These are phyloP conservation scores for Psilopogon haemacephalus DNA, from an alignment of 2,113 vertebrate genomes.

Conservation along the genomic window DNA sequence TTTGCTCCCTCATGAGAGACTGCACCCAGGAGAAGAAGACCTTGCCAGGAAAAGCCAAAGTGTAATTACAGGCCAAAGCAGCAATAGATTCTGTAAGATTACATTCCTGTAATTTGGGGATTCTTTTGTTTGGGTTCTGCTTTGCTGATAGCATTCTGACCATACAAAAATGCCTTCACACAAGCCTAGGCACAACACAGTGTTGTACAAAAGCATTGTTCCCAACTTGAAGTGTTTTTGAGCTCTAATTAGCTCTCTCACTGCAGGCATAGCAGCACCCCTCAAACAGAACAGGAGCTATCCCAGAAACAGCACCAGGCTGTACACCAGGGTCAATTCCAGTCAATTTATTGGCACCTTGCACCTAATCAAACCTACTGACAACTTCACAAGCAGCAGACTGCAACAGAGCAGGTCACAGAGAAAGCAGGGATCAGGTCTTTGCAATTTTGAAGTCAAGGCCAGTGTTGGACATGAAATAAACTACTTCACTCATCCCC, in stretches of 20 bases:
- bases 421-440: too few species aligned
- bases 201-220: fast-evolving
- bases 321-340: fast-evolving
- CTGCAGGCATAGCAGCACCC: not conserved
- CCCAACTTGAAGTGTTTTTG: not conserved
- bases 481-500: too few species aligned
- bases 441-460: too few species aligned
- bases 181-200: not conserved
- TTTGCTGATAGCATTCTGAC: not conserved
- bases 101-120: not conserved
- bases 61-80: not conserved
- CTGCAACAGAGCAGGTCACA: too few species aligned
- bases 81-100: not conserved
- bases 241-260: not conserved
- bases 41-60: not conserved
- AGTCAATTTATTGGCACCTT: not conserved
- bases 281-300: not conserved
- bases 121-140: not conserved
- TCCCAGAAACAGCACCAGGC: not conserved
- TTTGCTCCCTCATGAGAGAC: not conserved
- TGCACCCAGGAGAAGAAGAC: not conserved
- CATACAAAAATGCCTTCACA: not conserved
- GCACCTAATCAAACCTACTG: not conserved
- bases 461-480: too few species aligned
- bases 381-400: not conserved